phyloP scores from a whole-genome alignment of 2,888 invertebrate genomes.

The Pterobdella sp. region DNA sequence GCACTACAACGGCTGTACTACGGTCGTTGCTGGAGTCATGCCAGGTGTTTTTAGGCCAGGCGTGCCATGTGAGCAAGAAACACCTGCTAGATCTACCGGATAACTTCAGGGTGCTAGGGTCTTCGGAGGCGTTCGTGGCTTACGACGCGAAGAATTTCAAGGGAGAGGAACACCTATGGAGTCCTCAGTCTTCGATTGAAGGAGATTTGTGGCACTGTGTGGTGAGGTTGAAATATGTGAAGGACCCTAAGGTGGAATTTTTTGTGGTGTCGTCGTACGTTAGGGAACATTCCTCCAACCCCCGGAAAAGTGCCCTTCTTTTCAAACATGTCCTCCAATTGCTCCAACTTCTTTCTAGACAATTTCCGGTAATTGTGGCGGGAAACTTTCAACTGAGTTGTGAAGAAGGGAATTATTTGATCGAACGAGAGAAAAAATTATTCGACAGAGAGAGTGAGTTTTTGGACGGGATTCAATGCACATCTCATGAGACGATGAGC shows the following conservation, averaged over 20 bases:
- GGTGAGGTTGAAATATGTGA: slow-evolving; percentile 14
- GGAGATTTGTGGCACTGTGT: slow-evolving; percentile 17
- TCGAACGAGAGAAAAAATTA: slow-evolving; percentile 8
- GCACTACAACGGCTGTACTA: slow-evolving; percentile 22
- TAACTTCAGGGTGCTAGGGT: slow-evolving; percentile 21
- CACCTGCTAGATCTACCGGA: slow-evolving; percentile 22
- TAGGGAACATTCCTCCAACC: slow-evolving; percentile 13
- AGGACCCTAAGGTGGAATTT: slow-evolving; percentile 17
- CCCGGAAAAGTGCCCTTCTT: not conserved
- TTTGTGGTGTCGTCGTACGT: slow-evolving; percentile 28
- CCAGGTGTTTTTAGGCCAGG: slow-evolving; percentile 28
- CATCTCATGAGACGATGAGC: not conserved
- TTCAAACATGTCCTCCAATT: slow-evolving; percentile 21
- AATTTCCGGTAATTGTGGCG: slow-evolving; percentile 25
- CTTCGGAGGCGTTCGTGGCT: slow-evolving; percentile 25
- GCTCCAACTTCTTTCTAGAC: slow-evolving; percentile 12
- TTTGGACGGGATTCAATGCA: not conserved
- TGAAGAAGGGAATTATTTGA: slow-evolving; percentile 15
- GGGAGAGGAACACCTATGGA: slow-evolving; percentile 22
- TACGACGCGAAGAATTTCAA: slow-evolving; percentile 23
- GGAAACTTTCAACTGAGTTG: slow-evolving; percentile 18
- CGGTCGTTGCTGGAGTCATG: slow-evolving; percentile 16
- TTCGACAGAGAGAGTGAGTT: not conserved
- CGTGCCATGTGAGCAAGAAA: slow-evolving; percentile 25
- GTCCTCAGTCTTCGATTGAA: slow-evolving; percentile 21